These are phyloP conservation scores for Melinopterus prodromus DNA, from an alignment of 2,888 invertebrate species.

Conservation along the genomic window DNA sequence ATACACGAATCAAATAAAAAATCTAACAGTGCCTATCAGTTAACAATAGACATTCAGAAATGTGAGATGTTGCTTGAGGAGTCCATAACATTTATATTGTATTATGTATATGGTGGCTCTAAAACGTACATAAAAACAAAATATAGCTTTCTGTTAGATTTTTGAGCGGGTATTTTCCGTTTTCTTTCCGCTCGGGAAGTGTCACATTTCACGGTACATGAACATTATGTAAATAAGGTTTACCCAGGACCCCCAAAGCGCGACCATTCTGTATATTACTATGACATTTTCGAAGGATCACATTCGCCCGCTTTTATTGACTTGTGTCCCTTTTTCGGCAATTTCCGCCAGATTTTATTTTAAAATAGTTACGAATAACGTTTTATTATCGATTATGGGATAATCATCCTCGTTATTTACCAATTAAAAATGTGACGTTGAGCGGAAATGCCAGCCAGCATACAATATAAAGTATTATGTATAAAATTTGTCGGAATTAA, in stretches of 20 bases:
- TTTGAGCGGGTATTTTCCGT: background rate
- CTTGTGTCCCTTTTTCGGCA: background rate
- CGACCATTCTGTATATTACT: background rate
- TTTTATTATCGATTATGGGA: too few species aligned
- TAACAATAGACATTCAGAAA: too few species aligned
- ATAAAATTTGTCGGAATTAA: background rate
- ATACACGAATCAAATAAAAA: too few species aligned
- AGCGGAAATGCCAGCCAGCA: background rate
- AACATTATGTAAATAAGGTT: conserved; percentile 4
- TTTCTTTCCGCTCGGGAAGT: background rate
- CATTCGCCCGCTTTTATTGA: background rate
- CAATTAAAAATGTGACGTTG: background rate
- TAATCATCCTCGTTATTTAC: too few species aligned
- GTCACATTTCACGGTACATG: background rate
- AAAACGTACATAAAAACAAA: background rate
- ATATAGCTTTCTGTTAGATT: background rate
- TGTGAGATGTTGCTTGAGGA: background rate
- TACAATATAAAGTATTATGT: too few species aligned
- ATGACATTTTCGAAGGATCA: background rate
- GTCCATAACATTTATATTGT: background rate
- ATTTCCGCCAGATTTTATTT: background rate
- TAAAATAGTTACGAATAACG: background rate
- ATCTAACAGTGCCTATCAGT: background rate
- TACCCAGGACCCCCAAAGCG: background rate
- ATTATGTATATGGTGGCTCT: background rate